Percentiles rank a stretch among this genome's conserved stretches.
phyloP scores from a whole-genome alignment of 2,797 vertebrate species.

The Chiloscyllium punctatum region DNA sequence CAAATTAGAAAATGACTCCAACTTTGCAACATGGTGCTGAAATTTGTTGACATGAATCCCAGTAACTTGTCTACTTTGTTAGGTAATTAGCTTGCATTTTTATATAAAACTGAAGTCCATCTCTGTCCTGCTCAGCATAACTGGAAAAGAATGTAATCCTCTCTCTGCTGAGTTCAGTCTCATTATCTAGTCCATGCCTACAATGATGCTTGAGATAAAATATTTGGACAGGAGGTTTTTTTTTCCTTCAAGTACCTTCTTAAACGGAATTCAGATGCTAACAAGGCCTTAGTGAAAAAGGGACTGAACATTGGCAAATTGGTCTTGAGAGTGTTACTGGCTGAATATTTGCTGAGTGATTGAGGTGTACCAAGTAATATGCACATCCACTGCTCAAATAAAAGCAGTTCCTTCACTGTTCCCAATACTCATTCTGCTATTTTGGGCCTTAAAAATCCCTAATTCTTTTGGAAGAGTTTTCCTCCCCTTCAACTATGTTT shows the following conservation, averaged over 20 bases:
- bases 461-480: background rate
- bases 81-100: background rate
- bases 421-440: background rate
- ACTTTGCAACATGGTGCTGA: background rate
- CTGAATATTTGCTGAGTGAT: background rate
- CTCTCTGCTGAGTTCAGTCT: background rate
- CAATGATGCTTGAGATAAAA: background rate
- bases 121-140: background rate
- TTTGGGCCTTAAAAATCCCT: background rate
- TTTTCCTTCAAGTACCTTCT: no score
- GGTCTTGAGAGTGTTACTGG: background rate
- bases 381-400: background rate
- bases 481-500: background rate
- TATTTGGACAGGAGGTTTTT: no score
- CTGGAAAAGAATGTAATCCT: background rate
- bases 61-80: background rate
- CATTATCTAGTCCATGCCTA: background rate
- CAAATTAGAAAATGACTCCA: no score
- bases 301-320: background rate
- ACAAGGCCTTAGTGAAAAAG: background rate
- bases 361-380: background rate
- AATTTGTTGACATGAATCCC: background rate
- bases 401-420: background rate
- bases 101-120: background rate
- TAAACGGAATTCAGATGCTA: background rate